Evolutionary conservation across 2,888 invertebrate species (phyloP).

Genomic region (Theretra japonica): DNA sequence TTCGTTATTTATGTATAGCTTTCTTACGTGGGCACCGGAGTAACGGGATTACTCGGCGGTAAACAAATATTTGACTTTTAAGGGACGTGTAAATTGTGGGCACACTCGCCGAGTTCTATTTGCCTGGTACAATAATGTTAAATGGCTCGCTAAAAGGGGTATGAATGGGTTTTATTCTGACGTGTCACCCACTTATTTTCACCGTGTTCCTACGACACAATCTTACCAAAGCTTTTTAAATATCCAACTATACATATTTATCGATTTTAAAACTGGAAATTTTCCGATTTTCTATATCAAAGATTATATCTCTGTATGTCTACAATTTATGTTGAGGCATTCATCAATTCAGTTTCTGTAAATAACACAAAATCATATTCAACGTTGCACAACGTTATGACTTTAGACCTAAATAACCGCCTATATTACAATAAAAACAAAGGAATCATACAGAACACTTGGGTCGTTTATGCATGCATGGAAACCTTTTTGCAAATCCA

Average conservation of each 20-base stretch:
- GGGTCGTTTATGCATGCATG: conserved; percentile 10
- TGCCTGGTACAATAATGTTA: conserved; percentile 11
- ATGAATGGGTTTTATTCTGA: neutral
- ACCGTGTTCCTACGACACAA: neutral
- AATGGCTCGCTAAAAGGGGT: conserved; percentile 11
- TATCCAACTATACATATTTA: too few relatives aligned
- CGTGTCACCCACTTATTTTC: neutral
- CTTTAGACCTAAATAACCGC: neutral
- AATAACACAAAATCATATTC: neutral
- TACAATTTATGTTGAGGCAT: neutral
- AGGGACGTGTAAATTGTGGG: conserved; percentile 22
- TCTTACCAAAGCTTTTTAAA: neutral
- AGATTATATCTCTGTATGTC: too few relatives aligned
- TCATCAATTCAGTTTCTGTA: neutral
- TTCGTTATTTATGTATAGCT: neutral
- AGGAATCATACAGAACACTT: neutral
- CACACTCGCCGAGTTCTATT: conserved; percentile 12
- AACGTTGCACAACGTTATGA: conserved; percentile 9
- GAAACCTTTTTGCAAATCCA: conserved; percentile 16
- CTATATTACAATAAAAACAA: conserved; percentile 17
- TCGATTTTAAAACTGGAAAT: too few relatives aligned
- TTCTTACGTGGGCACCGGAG: conserved; percentile 13
- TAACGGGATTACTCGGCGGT: conserved; percentile 15
- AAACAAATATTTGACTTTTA: conserved; percentile 19
- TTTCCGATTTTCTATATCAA: too few relatives aligned